Base-by-base conservation (phyloP, 2,797 vertebrate genomes). In the Oryzias dopingdopingensis region DNA sequence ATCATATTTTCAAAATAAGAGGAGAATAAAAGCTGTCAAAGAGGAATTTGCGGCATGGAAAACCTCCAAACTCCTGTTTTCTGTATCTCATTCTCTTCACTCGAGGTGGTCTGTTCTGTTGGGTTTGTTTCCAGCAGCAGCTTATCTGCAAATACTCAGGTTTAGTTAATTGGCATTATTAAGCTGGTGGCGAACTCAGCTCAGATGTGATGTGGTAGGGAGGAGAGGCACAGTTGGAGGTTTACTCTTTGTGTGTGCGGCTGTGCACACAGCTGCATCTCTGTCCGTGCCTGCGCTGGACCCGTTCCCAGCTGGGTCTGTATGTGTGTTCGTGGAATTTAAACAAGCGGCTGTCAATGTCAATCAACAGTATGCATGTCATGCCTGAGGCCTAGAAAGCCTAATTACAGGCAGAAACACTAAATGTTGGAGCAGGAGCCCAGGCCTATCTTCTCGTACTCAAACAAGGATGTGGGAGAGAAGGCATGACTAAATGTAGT, bases 121-220 rank as follows among this genome's bases (percentile, higher is more conserved):
- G 48, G 70, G 56, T 81, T 72, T 70, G 62, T 81, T 77, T 84
- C 83, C 72, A 84, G 24, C 61, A 58, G 57, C 5, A 14, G 78
- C 76, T 86, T 87, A 88, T 87, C 83, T 80, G 76, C 76, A 78
- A 83, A 84, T 68, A 62, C 80, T 82, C 81, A 83, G 80, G 68
- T 87, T 88, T 49, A 76, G 79, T 79, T 89, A 89, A 90, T 87
- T 91, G 87, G 86, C 83, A 81, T 85, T 82, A 87, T 89, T 90
- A 86, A 86, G 80, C 73, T 63, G 54, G 65, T 68, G 70, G 71
- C 40, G 20, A 70, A 74, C 80, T 79, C 64, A 64, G 46, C 61
- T 70, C 47, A 26, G 68, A 80, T 81, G 76, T 67, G 71, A 65
- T 51, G 65, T 45, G 53, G 54, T 49, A 56, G 51, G 51, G 54